A percentile compares a stretch with the other conserved stretches of the same genome.
Conservation (phyloP, 2,113 vertebrate genomes). For the Parotia lawesii region DNA sequence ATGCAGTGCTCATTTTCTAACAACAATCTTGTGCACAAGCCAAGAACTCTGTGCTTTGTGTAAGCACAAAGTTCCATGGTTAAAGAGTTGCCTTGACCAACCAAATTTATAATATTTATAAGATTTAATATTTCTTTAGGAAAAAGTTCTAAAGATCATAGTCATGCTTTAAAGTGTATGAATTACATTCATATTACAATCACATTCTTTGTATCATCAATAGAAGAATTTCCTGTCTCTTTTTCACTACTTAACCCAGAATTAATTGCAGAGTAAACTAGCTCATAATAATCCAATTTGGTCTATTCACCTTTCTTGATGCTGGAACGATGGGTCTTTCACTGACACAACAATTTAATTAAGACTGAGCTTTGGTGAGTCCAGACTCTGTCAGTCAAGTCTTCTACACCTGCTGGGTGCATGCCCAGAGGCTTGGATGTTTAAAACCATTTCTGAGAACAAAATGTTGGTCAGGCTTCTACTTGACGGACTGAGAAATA, state of each 20-base stretch:
- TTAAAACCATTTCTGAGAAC: background rate
- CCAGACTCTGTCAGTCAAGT: background rate
- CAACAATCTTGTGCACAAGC: background rate
- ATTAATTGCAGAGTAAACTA: background rate
- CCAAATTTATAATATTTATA: background rate
- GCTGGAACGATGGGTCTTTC: background rate
- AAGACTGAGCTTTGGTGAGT: background rate
- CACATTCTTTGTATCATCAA: background rate
- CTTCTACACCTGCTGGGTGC: background rate
- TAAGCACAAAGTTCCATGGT: background rate
- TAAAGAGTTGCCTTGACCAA: background rate
- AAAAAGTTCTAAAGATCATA: background rate
- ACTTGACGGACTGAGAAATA: background rate
- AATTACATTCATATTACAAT: background rate
- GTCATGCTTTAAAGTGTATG: background rate
- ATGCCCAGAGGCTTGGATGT: background rate
- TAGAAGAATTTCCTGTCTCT: background rate
- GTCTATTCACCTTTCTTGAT: background rate
- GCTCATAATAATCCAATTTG: background rate
- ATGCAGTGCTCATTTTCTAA: background rate
- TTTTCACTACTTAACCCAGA: background rate
- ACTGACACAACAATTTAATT: background rate
- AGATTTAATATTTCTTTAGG: background rate
- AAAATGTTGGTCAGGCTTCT: background rate
- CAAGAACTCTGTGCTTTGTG: background rate